Percentiles rank a stretch among this genome's conserved stretches.
phyloP scores from a whole-genome alignment of 2,113 vertebrate genomes.

The Ardeotis arabs region DNA sequence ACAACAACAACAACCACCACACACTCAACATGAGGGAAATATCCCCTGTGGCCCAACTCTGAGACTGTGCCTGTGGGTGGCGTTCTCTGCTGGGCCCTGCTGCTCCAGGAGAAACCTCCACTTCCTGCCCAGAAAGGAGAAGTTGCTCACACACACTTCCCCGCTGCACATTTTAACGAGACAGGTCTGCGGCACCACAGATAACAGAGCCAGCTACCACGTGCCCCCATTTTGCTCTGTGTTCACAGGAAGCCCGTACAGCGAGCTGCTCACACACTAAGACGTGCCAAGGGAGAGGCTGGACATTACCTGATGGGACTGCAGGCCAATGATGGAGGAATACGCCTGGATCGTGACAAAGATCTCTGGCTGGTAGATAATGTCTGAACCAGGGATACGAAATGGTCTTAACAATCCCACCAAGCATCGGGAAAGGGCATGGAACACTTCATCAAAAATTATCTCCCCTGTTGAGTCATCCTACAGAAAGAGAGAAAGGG shows the following conservation, averaged over 20 bases:
- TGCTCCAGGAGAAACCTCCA: neutral
- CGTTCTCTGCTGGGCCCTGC: neutral
- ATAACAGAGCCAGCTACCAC: neutral
- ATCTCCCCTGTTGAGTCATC: slow-evolving; percentile 97
- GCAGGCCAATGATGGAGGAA: slow-evolving; percentile 93
- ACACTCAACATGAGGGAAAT: accelerated
- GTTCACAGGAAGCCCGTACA: neutral
- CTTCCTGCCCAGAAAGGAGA: slow-evolving; percentile 4
- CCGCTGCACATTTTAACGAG: neutral
- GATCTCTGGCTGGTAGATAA: slow-evolving; percentile 91
- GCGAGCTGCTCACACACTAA: accelerated
- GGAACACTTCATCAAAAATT: slow-evolving; percentile 97
- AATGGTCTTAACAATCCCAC: slow-evolving; percentile 89
- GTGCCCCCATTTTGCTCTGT: accelerated
- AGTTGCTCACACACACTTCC: neutral
- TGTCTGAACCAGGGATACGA: slow-evolving; percentile 89
- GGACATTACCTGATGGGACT: slow-evolving; percentile 89
- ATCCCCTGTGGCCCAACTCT: neutral
- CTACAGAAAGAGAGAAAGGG: slow-evolving; percentile 68
- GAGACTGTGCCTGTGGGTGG: neutral
- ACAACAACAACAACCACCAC: neutral
- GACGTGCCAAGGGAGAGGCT: accelerated
- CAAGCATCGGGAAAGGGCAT: slow-evolving; percentile 89
- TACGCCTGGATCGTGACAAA: slow-evolving; percentile 96
- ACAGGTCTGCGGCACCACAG: neutral